These are phyloP conservation scores for Athrips mouffetella DNA, from an alignment of 2,888 invertebrate species.

Conservation along the genomic window DNA sequence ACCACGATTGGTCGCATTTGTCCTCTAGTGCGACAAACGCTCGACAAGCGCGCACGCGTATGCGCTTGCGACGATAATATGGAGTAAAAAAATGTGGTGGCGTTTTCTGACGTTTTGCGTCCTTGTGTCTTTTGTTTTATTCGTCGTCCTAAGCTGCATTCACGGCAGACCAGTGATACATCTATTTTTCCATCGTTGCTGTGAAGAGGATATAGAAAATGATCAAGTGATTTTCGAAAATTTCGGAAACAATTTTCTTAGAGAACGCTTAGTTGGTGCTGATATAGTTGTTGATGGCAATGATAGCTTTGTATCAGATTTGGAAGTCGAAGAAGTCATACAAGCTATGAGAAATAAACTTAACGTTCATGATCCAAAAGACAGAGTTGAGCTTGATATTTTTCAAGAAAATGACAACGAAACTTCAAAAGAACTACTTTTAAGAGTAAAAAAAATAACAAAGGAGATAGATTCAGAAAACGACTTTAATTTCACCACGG, in stretches of 20 bases:
- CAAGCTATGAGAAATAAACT: slow-evolving; percentile 28
- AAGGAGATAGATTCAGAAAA: background rate
- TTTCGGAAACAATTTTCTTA: slow-evolving; percentile 54
- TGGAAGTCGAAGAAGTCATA: slow-evolving; percentile 32
- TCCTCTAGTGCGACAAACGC: slow-evolving; percentile 16
- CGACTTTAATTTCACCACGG: background rate
- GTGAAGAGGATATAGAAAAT: slow-evolving; percentile 60
- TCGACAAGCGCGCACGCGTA: slow-evolving; percentile 20
- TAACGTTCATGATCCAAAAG: slow-evolving; percentile 38
- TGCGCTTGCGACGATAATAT: background rate
- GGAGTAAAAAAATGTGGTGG: slow-evolving; percentile 56
- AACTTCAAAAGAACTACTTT: background rate
- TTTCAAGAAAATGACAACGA: background rate
- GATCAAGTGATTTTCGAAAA: slow-evolving; percentile 60
- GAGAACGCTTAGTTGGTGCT: slow-evolving; percentile 50
- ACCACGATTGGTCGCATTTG: slow-evolving; percentile 34
- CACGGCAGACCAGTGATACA: slow-evolving; percentile 56
- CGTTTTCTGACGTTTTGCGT: slow-evolving; percentile 59
- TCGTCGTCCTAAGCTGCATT: slow-evolving; percentile 55
- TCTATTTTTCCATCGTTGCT: slow-evolving; percentile 57
- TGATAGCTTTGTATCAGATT: slow-evolving; percentile 29
- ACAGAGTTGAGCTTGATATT: slow-evolving; percentile 14
- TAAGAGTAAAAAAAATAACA: background rate
- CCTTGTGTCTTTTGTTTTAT: slow-evolving; percentile 51
- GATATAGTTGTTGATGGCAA: slow-evolving; percentile 38